Conservation (phyloP, 2,113 vertebrate species). For the Triplophysa siluroides region DNA sequence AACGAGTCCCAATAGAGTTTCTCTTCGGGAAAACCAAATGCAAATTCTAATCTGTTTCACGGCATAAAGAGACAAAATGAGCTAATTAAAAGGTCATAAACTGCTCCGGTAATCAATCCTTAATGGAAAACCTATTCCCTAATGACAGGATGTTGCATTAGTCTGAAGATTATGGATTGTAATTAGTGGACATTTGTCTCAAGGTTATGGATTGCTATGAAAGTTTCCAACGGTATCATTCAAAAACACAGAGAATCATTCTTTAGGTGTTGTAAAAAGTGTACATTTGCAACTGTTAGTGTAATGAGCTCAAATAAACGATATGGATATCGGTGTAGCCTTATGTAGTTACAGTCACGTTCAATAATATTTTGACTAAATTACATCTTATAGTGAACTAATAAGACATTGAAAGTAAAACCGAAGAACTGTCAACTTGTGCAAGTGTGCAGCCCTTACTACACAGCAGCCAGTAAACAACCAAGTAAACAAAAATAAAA, state of each 20-base stretch:
- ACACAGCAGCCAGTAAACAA: not conserved
- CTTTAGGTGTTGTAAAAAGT: not conserved
- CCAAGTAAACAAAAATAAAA: not conserved
- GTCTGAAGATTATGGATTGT: not conserved
- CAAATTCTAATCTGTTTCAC: not conserved
- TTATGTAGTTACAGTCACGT: not conserved
- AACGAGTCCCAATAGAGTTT: not conserved
- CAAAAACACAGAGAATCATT: not conserved
- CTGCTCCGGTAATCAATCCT: not conserved
- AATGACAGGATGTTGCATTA: slow-evolving; percentile 1
- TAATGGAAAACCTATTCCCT: slow-evolving; percentile 1
- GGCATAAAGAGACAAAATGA: not conserved
- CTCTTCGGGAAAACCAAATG: not conserved
- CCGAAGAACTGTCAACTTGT: not conserved
- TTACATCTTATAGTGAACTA: not conserved
- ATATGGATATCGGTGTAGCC: not conserved
- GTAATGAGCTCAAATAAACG: not conserved
- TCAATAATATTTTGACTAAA: not conserved
- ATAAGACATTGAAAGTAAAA: not conserved
- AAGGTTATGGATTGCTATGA: not conserved
- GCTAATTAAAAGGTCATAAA: slow-evolving; percentile 6
- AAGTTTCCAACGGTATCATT: not conserved
- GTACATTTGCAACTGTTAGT: not conserved
- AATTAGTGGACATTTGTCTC: slow-evolving; percentile 1
- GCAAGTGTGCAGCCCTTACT: not conserved